Evolutionary conservation across 1,140 invertebrate species (phyloP), one percentile per base, ranked within the genome.

Genomic region (Probaryconus sp.): DNA sequence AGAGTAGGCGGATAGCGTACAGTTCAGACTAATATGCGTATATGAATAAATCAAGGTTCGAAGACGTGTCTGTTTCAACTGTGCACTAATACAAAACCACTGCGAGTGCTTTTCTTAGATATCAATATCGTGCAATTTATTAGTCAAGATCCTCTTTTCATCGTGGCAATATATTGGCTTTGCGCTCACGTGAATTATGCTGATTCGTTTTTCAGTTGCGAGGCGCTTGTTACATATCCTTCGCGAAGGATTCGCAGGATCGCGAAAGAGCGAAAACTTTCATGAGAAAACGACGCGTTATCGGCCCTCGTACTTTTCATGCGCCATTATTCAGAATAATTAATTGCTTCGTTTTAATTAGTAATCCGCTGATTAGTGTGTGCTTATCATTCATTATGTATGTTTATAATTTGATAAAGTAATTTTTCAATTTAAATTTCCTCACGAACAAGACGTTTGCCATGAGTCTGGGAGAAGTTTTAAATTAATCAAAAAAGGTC

Each of bases 1-100:
- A 74, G 69, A 70, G 77, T 79, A 74, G 77, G 77, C 77, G 77
- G 74, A 68, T 67, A 61, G 70, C 67, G 53, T 61, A 73, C n/a
- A 40, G 65, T 56, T 42, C 65, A 42, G 70, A 69, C 73, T 74
- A 77, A 77, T 74, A 73, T 73, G 61, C 65, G 65, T 48, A 70
- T 50, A 58, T 50, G 61, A 60, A 67, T 70, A 70, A 76, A 76
- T 76, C 73, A 76, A 77, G 37, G 50, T 47, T 68, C 50, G 60
- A 73, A 74, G 60, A 76, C 72, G 65, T 53, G 72, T 67, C 47
- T 33, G 60, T 70, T 76, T 70, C 60, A 67, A 70, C 65, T 60
- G 70, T 64, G 33, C 65, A 67, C 60, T 61, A 73, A 73, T 65
- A 55, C 64, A 35, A 14, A 69, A 26, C 13, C 71, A 28, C 60